Conservation (phyloP, 2,888 invertebrate species). For the Eupeodes latifasciatus region DNA sequence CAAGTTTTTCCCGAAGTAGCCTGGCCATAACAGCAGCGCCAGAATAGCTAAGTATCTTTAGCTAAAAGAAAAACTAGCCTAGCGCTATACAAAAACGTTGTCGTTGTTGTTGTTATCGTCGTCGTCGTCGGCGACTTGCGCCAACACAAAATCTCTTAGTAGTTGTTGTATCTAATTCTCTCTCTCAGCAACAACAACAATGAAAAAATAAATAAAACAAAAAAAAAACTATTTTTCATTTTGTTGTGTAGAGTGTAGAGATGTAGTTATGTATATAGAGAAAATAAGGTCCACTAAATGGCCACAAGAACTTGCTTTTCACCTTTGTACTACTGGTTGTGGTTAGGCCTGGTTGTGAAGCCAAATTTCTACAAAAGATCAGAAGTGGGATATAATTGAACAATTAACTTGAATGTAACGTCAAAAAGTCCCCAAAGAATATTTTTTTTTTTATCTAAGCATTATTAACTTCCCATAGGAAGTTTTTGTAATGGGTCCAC, state of each 20-base stretch:
- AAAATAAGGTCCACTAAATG: not conserved
- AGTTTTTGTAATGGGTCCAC: no score
- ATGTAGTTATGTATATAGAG: not conserved
- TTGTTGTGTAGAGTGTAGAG: slow-evolving; percentile 11
- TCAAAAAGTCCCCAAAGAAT: no score
- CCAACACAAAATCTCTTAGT: slow-evolving; percentile 53
- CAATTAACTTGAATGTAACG: no score
- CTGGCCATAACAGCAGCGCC: slow-evolving; percentile 20
- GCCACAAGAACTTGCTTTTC: not conserved
- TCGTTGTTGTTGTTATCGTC: not conserved
- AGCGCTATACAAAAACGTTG: not conserved
- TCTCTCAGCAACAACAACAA: not conserved
- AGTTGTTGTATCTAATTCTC: slow-evolving; percentile 64
- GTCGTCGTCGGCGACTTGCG: slow-evolving; percentile 36
- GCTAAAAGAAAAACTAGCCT: slow-evolving; percentile 47
- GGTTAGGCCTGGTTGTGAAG: not conserved
- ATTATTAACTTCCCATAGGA: no score
- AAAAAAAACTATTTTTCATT: slow-evolving; percentile 18
- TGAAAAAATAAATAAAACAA: not conserved
- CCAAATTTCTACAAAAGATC: not conserved
- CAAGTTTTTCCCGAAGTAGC: slow-evolving; percentile 33
- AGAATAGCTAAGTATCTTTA: slow-evolving; percentile 49
- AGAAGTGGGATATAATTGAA: not conserved
- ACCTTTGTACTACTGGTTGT: not conserved
- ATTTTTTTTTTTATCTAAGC: not conserved